Base-by-base conservation (phyloP, 2,797 vertebrate genomes). In the Pipistrellus nathusii region DNA sequence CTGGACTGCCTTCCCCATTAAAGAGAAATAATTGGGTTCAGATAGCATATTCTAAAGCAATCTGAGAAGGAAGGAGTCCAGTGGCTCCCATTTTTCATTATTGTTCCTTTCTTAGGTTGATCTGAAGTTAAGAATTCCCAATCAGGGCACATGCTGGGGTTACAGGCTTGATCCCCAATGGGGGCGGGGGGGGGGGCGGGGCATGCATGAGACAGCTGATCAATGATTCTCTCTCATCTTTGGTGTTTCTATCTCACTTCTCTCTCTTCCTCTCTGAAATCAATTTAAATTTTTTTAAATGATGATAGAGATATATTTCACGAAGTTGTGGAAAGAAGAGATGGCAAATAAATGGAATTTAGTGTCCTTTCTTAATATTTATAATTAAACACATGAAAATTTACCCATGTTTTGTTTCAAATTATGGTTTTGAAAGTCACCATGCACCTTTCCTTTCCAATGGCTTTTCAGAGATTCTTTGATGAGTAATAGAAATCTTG, bases 401-500 rank as follows among this genome's bases (percentile, higher is more conserved):
- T 84, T 55, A 87, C 14, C 46, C 9, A 41, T 21, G 3, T 85
- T 93, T 93, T 82, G 25, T 83, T 93, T 84, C 44, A 90, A 92
- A 94, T 83, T 32, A 78, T 85, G 53, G 6, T 38, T 94, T 93
- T 93, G 75, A 90, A 95, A 86, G 41, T 86, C 66, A 78, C 25
- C n/a, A 27, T 66, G 44, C 41, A 85, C 5, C 3, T 95, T 93
- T 87, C 57, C 18, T 88, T 94, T 72, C 64, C 14, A 86, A 92
- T 4, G 18, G 21, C 32, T 89, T 96, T 95, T 87, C n/a, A 86
- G 35, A 94, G 51, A 91, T 92, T 81, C 48, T 73, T 73, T 95
- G 80, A 75, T 88, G 23, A 81, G 87, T 88, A 93, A 90, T n/a
- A 90, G 11, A 92, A 94, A 44, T 68, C 88, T 94, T 90, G 38